Base-by-base conservation (phyloP, 2,113 vertebrate genomes). In the Sinocyclocheilus grahami region DNA sequence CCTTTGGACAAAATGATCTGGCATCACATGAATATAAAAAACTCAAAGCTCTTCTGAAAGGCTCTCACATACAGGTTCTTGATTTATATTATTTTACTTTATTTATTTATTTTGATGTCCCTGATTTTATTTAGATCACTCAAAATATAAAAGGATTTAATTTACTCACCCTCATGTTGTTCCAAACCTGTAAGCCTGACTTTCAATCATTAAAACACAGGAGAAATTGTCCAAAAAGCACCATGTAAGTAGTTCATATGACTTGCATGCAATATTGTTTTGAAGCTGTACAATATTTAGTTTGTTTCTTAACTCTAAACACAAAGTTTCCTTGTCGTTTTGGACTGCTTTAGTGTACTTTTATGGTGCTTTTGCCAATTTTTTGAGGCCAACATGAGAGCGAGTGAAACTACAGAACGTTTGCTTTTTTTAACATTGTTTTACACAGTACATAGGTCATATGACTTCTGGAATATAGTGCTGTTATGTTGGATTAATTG, bases 21-120 rank as follows among this genome's bases (percentile, higher is more conserved):
- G 88, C 90, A 77, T 89, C 93, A 86, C 93, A 95, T 37, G 97
- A 99, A 88, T 96, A 98, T 91, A 99, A 99, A 93, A 99, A 98
- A 92, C 95, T 99, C 12, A 94, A 92, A 65, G 93, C 95, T 83
- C 94, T 98, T n/a, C 96, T 99, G 69, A 96, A 93, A 91, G 94
- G 93, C 42, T 96, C 97, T 58, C 94, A 99, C 91, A 97, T 99
- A 88, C 97, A 98, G 96, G 98, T 99, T 81, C 3, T 33, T 33
- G 42, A 42, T 42, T 42, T 42, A 42, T 42, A 42, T 9, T 42
- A 42, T 42, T 42, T 39, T 5, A 39, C 7, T 7, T 46, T 46
- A 10, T 46, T 46, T 46, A 46, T 20, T 2, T 1, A 22, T 39
- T 72, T 11, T 71, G 3, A 71, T 18, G 1, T 22, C 9, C 8